These are phyloP conservation scores for Lepidotrigona ventralis DNA, from an alignment of 1,140 invertebrate genomes.

Conservation along the genomic window DNA sequence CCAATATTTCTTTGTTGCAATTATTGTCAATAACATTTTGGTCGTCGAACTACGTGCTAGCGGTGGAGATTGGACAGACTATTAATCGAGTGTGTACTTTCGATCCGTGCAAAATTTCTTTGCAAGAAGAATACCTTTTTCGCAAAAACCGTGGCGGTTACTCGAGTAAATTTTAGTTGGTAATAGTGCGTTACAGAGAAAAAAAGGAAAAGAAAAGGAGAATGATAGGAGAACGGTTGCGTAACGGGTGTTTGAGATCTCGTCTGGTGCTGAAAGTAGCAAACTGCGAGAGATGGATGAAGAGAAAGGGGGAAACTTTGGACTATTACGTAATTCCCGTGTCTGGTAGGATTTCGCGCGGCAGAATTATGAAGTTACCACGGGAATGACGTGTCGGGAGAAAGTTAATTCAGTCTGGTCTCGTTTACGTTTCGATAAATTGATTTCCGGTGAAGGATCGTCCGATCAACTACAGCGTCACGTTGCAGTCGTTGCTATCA, in stretches of 20 bases:
- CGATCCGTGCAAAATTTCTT: no score
- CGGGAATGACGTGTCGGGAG: background rate
- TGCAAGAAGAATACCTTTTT: no score
- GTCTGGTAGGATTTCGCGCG: background rate
- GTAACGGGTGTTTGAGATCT: background rate
- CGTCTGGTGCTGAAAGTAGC: background rate
- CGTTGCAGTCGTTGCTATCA: no score
- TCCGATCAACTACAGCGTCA: no score
- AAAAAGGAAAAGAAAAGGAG: background rate
- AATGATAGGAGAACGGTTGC: background rate
- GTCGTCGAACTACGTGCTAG: no score
- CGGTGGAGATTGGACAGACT: no score
- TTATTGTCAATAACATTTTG: no score
- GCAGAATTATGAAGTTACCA: background rate
- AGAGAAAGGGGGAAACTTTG: background rate
- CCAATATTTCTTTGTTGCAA: no score
- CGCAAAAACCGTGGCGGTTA: background rate
- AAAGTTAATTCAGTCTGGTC: conserved; percentile 1
- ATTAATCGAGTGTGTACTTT: no score
- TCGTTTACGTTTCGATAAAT: background rate
- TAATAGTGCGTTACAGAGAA: background rate
- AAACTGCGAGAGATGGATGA: background rate
- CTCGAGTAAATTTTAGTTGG: background rate
- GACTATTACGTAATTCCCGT: background rate
- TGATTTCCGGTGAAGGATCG: background rate